These are phyloP conservation scores for Uropetala carovei DNA, from an alignment of 2,888 invertebrate genomes.

Conservation along the genomic window DNA sequence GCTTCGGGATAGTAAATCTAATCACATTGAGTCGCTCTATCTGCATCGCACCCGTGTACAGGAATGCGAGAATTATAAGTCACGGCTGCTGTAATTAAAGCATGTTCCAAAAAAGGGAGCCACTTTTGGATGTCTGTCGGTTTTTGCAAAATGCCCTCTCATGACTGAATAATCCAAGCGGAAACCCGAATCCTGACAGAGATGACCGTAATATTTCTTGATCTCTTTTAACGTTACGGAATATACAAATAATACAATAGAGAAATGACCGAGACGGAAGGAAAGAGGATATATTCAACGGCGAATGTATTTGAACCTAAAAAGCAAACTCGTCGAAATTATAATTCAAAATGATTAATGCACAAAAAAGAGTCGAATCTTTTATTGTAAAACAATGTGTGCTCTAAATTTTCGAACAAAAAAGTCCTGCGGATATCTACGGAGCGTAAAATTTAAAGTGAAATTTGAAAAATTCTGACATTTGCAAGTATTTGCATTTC, in stretches of 20 bases:
- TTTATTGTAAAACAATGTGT: too few species aligned
- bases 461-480: too few species aligned
- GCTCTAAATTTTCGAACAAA: too few species aligned
- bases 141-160: background rate
- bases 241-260: background rate
- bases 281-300: too few species aligned
- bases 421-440: too few species aligned
- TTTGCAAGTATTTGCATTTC: too few species aligned
- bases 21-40: background rate
- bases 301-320: too few species aligned
- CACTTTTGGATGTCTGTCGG: background rate
- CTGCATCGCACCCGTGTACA: background rate
- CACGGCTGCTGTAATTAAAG: background rate
- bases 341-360: background rate
- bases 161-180: background rate
- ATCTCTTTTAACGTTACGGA: too few species aligned
- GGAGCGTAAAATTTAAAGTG: too few species aligned
- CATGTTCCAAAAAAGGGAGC: background rate
- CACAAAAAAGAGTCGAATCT: background rate
- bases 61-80: background rate
- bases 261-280: background rate
- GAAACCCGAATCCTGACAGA: too few species aligned
- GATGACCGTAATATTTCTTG: too few species aligned
- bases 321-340: too few species aligned
- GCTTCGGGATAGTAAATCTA: background rate